Base-by-base conservation (phyloP, 2,797 vertebrate species). In the Melanotaenia trifasciata region DNA sequence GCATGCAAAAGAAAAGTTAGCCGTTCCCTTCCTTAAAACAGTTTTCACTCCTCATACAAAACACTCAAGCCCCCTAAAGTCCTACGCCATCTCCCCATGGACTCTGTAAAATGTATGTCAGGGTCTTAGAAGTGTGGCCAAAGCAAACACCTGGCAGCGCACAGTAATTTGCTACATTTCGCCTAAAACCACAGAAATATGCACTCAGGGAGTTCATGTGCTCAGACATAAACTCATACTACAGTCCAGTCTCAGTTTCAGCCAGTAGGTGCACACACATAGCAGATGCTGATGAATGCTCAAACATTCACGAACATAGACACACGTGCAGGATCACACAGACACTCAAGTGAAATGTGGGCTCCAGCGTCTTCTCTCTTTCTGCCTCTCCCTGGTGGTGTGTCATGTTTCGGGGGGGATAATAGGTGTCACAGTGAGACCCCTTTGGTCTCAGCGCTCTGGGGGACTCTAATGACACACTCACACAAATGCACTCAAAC, bases 361-460 rank as follows among this genome's bases (percentile, higher is more conserved):
- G 43, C 67, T 80, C 67, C 73, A 58, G 59, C 36, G 36, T 73
- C 58, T 56, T 57, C 58, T 65, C 80, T 70, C 50, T 78, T 47
- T 81, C 81, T 67, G 70, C 67, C 78, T 56, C 83, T 87, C 90
- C 83, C 83, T 74, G 75, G 87, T 90, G 91, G 90, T 90, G 92
- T 90, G 90, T 93, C 89, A 90, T 92, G 90, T 93, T 93, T 90
- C 92, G 57, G 68, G 86, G 68, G 86, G 89, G 84, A 92, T 92
- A 92, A 92, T 92, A 91, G 91, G 89, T 93, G 90, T 92, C 91
- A 92, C 79, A 78, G 88, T 92, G 90, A 92, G 78, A 89, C 87
- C 90, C 84, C 90, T 92, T 90, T 93, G 89, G 92, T 93, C 91
- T 92, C 84, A 85, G 89, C 67, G 83, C 89, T 91, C 87, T 88